A percentile compares a stretch with the other conserved stretches of the same genome.
Evolutionary conservation across 2,888 invertebrate species (phyloP).

Genomic region (Gymnosoma rotundatum): DNA sequence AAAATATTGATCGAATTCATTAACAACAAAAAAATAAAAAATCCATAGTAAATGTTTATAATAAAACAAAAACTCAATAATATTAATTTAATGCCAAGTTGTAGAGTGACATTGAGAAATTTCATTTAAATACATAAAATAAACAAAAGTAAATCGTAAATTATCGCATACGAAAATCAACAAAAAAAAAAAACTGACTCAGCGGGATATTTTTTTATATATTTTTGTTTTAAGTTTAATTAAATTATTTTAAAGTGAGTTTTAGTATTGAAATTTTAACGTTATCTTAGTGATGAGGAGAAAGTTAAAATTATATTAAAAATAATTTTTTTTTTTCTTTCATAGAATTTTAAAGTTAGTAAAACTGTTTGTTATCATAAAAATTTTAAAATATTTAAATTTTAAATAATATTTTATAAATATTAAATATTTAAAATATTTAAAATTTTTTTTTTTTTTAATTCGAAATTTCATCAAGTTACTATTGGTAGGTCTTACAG

Average conservation of each 20-base stretch:
- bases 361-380: too few relatives aligned
- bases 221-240: slow-evolving; percentile 20
- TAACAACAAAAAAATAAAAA: slow-evolving; percentile 31
- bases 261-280: slow-evolving; percentile 3
- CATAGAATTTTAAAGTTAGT: too few relatives aligned
- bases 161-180: not conserved
- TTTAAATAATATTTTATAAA: too few relatives aligned
- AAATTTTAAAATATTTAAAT: too few relatives aligned
- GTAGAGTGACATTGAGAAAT: slow-evolving; percentile 67
- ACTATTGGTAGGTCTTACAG: too few relatives aligned
- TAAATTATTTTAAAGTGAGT: slow-evolving; percentile 26
- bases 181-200: slow-evolving; percentile 43
- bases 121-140: slow-evolving; percentile 40
- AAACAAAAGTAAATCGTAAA: slow-evolving; percentile 23
- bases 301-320: not conserved
- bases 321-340: too few relatives aligned
- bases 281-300: slow-evolving; percentile 1
- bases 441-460: too few relatives aligned
- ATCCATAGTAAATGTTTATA: slow-evolving; percentile 40
- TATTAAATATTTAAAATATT: too few relatives aligned
- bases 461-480: too few relatives aligned
- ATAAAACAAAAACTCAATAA: slow-evolving; percentile 53
- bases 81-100: slow-evolving; percentile 56
- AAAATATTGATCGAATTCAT: slow-evolving; percentile 54
- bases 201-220: slow-evolving; percentile 30